Evolutionary conservation across 2,797 vertebrate species (phyloP).

Genomic region (Allobates femoralis): DNA sequence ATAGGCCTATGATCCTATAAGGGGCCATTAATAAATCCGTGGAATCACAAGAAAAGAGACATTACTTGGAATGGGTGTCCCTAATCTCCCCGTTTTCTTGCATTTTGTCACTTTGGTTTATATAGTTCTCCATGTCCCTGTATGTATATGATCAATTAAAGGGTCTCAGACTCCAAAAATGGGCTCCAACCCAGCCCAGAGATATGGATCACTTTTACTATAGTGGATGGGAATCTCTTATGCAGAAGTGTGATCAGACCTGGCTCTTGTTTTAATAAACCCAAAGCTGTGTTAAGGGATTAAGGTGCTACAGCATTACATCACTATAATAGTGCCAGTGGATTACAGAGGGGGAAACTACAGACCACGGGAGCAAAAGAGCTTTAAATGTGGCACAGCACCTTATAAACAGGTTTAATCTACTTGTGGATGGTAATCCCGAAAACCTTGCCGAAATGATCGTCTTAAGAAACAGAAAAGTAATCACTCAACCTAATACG

Average conservation of each 20-base stretch:
- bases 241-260: conserved; percentile 10
- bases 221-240: conserved; percentile 39
- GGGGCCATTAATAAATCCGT: neutral
- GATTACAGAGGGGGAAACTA: conserved; percentile 32
- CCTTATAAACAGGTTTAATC: conserved; percentile 31
- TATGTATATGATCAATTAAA: neutral
- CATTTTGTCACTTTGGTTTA: neutral
- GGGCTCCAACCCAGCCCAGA: conserved; percentile 4
- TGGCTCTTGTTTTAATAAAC: conserved; percentile 31
- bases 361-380: conserved; percentile 16
- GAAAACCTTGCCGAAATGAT: conserved; percentile 24
- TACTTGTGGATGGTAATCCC: neutral
- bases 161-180: conserved; percentile 15
- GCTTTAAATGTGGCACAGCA: conserved; percentile 10
- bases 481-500: neutral
- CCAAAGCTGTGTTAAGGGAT: conserved; percentile 53
- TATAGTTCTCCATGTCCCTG: neutral
- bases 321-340: conserved; percentile 17
- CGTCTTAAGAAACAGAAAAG: conserved; percentile 8
- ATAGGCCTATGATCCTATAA: too few species aligned
- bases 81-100: neutral
- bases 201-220: conserved; percentile 2
- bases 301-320: conserved; percentile 40
- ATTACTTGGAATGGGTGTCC: neutral
- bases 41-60: neutral